Evolutionary conservation across 1,140 invertebrate genomes (phyloP), one percentile per base, ranked within the genome.

Genomic region (Aleiodes sp.): DNA sequence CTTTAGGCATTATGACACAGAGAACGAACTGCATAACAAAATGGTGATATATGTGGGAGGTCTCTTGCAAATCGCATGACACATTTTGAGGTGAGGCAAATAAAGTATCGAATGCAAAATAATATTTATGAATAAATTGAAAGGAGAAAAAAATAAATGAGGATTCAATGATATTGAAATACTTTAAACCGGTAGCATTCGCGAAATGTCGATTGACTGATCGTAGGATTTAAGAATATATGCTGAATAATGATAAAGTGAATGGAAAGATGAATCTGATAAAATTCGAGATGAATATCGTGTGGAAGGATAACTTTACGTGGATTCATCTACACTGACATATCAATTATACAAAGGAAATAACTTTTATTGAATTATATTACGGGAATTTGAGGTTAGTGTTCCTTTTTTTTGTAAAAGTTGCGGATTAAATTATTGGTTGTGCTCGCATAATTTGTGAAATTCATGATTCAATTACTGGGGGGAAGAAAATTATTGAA

Each of bases 1-100:
- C 70, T 68, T 35, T 60, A 6, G 19, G 33, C 69, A 74, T 78
- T 78, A 79, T 79, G 76, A 79, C 77, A 78, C 75, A 76, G 70
- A n/a, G n/a, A n/a, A n/a, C 74, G 72, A 73, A 62, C 65, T 75
- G 68, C 60, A 60, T 60, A 4, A 14, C 4, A 19, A 46, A 46
- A 52, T 21, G 46, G 21, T 52, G 12, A 52, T 52, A 52, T 52
- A 16, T 24, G 46, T 52, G 46, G 60, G 31, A 63, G 60, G 60
- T 63, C 60, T 63, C n/a, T 39, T 16, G 10, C 46, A 9, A 6
- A 12, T 16, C 21, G n/a, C 60, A 28, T 63, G 60, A 63, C 60
- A 63, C 14, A 63, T 63, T 63, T 63, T 33, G 12, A 63, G 60
- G 60, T 63, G 60, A 63, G 35, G 33, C 31, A 12, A 16, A 24